Evolutionary conservation across 2,113 vertebrate species (phyloP), one percentile per base, ranked within the genome.

Genomic region (Crotalus viridis): DNA sequence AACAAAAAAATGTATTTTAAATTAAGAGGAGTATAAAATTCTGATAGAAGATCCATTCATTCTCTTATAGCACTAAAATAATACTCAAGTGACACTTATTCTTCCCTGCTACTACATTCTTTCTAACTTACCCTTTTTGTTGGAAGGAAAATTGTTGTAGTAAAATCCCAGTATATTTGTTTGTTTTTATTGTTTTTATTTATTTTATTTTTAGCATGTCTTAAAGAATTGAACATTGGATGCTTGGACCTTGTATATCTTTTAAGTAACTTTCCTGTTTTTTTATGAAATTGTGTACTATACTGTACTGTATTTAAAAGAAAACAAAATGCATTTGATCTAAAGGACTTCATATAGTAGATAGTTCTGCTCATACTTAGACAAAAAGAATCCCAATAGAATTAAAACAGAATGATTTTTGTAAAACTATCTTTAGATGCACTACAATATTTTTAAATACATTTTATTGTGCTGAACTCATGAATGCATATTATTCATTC

Each of bases 1-100:
- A 97, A 96, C 13, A 95, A 48, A 96, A 46, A 96, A 81, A 96
- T 93, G 91, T 94, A 92, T 64, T 3, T 92, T 88, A 92, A 57
- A 55, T n/a, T 22, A 95, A 74, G 69, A 24, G 90, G 51, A 10
- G 90, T 39, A 88, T 2, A 12, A 94, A 95, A 93, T 52, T 87
- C 33, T 88, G 19, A 46, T 13, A 55, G 87, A 59, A 95, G 94
- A 46, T 54, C 86, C 33, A 92, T 43, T 90, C 3, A 91, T 95
- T 95, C 64, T 95, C 59, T n/a, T 92, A 51, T 88, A 54, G 46
- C 52, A 51, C 10, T 61, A 21, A 7, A 95, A 94, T 88, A 3
- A 24, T n/a, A 46, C 54, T 91, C 59, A 93, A 90, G 91, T 90
- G 91, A 92, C 5, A 0, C 5, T 13, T 90, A 39, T 93, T 54